Percentiles rank a stretch among this genome's conserved stretches.
phyloP scores from a whole-genome alignment of 2,888 invertebrate species.

The Metopia argyrocephala region DNA sequence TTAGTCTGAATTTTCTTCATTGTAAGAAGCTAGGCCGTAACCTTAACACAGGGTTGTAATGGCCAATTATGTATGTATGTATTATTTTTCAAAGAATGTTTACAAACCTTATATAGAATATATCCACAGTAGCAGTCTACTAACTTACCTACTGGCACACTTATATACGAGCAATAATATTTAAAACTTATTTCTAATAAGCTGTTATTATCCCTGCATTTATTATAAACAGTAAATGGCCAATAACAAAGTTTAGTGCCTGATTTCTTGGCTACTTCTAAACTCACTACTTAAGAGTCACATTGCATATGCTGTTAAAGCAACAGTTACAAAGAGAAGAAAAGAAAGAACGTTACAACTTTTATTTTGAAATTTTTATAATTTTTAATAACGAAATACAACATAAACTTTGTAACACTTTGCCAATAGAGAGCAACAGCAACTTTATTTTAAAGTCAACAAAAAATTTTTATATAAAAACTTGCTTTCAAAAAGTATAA shows the following conservation, averaged over 20 bases:
- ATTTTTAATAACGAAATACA: constrained; percentile 38
- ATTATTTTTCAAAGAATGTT: no score
- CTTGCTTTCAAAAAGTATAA: neutral
- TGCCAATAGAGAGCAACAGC: neutral
- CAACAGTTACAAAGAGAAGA: constrained; percentile 33
- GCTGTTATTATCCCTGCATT: neutral
- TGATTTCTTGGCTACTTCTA: neutral
- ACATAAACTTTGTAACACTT: constrained; percentile 52
- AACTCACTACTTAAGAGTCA: neutral
- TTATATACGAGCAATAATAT: no score
- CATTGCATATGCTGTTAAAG: constrained; percentile 10
- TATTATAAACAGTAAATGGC: neutral
- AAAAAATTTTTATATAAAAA: neutral
- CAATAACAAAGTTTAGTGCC: constrained; percentile 2
- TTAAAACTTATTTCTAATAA: neutral
- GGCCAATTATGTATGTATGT: no score
- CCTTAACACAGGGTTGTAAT: no score
- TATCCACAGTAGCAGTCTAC: no score
- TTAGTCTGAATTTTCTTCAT: no score
- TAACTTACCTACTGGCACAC: no score
- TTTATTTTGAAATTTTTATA: constrained; percentile 22
- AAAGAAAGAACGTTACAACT: neutral
- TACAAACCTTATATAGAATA: no score
- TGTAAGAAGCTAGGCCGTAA: no score
- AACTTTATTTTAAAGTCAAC: neutral